A percentile compares a stretch with the other conserved stretches of the same genome.
Evolutionary conservation across 2,888 invertebrate species (phyloP).

Genomic region (Hetaerina titia): DNA sequence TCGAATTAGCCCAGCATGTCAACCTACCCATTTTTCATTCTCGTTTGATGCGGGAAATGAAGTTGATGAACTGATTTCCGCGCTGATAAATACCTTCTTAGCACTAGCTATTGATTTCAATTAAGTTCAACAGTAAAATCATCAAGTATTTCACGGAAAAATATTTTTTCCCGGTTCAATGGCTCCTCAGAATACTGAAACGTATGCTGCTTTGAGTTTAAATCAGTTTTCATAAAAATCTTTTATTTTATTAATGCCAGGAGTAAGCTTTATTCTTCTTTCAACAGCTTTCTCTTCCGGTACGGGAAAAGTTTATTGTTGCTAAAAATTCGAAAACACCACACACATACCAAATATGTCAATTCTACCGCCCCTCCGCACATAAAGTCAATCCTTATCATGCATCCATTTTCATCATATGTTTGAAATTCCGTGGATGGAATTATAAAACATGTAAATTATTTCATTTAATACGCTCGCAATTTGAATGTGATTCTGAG

Average conservation of each 20-base stretch:
- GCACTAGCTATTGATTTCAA: neutral
- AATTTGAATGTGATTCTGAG: too few relatives aligned
- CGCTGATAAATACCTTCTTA: neutral
- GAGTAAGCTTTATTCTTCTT: neutral
- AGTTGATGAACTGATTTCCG: neutral
- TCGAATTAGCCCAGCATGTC: neutral
- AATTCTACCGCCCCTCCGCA: too few relatives aligned
- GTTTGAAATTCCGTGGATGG: too few relatives aligned
- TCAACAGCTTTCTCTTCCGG: too few relatives aligned
- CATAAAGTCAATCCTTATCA: too few relatives aligned
- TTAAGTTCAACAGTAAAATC: neutral
- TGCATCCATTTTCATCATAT: too few relatives aligned
- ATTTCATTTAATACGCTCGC: too few relatives aligned
- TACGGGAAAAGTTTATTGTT: too few relatives aligned
- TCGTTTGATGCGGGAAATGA: neutral
- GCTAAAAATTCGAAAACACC: too few relatives aligned
- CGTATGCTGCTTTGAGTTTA: neutral
- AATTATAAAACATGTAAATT: too few relatives aligned
- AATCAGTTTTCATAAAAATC: neutral
- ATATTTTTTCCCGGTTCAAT: neutral
- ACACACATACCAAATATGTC: too few relatives aligned
- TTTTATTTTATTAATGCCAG: neutral
- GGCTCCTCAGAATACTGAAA: neutral
- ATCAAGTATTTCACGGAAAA: neutral
- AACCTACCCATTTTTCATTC: neutral